phyloP scores from a whole-genome alignment of 2,797 vertebrate genomes.

The Hafferia zeledoni region DNA sequence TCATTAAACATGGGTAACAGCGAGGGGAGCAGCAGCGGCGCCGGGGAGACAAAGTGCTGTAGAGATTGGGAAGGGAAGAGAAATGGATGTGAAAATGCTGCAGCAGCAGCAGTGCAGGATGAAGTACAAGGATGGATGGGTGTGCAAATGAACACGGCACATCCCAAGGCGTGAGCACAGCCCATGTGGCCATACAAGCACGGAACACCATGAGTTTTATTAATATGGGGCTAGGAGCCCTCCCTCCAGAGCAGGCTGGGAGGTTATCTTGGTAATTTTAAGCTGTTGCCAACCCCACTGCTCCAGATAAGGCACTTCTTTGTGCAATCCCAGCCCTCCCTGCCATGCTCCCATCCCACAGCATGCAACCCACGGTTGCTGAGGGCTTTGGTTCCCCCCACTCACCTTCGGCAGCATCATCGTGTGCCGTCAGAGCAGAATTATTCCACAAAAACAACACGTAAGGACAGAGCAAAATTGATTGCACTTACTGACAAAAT shows the following conservation, averaged over 20 bases:
- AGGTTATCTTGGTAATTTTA: not conserved
- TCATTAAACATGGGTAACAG: not conserved
- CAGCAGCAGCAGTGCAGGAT: not conserved
- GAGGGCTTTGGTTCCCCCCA: not conserved
- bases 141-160: accelerated
- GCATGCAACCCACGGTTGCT: accelerated
- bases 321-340: not conserved
- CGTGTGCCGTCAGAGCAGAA: accelerated
- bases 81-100: not conserved
- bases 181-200: accelerated
- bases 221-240: not conserved
- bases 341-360: not conserved
- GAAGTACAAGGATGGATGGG: accelerated
- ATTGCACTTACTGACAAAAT: not conserved
- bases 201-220: accelerated
- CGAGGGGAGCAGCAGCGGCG: accelerated
- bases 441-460: not conserved
- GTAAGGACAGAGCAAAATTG: not conserved
- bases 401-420: not conserved
- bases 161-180: accelerated
- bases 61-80: not conserved
- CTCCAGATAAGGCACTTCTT: not conserved
- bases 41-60: not conserved
- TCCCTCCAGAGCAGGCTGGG: not conserved
- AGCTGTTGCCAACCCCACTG: not conserved